Conservation (phyloP, 2,113 vertebrate species). For the Leptocoma aspasia region DNA sequence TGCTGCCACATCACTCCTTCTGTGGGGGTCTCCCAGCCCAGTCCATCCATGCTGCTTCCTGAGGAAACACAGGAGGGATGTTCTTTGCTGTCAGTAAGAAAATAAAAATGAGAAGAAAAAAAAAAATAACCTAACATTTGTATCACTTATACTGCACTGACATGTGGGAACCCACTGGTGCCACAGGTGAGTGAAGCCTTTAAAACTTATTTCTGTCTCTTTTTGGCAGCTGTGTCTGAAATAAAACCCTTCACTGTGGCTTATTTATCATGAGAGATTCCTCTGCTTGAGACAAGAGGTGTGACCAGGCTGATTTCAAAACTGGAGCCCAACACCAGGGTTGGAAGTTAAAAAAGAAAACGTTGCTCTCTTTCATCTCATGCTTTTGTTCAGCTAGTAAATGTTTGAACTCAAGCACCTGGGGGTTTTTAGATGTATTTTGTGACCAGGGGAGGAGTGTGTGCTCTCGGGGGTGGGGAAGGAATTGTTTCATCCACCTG, state of each 20-base stretch:
- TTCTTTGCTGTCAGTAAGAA: not conserved
- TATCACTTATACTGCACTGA: not conserved
- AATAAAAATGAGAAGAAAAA: not conserved
- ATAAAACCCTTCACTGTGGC: not conserved
- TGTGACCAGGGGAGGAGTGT: not conserved
- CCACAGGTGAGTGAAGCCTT: not conserved
- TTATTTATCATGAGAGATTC: not conserved
- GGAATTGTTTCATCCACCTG: conserved; percentile 13
- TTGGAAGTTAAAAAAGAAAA: not conserved
- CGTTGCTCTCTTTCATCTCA: not conserved
- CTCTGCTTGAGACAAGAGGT: not conserved
- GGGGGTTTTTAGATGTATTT: not conserved
- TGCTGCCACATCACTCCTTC: not conserved
- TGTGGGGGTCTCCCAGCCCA: not conserved
- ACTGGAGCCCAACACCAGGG: not conserved
- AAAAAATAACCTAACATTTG: not conserved
- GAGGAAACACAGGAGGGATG: not conserved
- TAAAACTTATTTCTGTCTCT: not conserved
- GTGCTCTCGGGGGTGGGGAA: not conserved
- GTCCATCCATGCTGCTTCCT: not conserved
- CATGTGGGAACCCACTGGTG: not conserved
- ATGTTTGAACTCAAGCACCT: not conserved
- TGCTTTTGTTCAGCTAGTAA: not conserved
- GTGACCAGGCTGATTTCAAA: not conserved
- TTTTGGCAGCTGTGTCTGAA: not conserved